Conservation (phyloP, 2,113 vertebrate species). For the Climacteris rufus region DNA sequence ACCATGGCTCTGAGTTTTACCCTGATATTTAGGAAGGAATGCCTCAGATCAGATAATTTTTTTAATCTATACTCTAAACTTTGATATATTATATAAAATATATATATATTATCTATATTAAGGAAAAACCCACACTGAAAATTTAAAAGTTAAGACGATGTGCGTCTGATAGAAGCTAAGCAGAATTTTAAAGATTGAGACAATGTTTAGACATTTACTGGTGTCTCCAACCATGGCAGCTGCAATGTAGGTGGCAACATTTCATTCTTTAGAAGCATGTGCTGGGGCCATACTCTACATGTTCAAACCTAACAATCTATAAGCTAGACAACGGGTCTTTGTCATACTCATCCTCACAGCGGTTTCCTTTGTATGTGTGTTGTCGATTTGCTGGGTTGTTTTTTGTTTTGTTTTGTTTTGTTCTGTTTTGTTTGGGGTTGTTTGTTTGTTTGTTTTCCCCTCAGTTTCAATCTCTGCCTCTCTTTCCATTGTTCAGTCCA, state of each 20-base stretch:
- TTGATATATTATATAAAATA: slow-evolving; percentile 82
- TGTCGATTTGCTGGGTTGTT: background rate
- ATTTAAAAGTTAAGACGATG: slow-evolving; percentile 65
- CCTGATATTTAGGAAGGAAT: slow-evolving; percentile 78
- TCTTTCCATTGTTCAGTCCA: slow-evolving; percentile 14
- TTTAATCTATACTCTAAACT: slow-evolving; percentile 80
- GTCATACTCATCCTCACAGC: slow-evolving; percentile 49
- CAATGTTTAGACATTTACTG: slow-evolving; percentile 56
- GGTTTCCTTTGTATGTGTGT: slow-evolving; percentile 26
- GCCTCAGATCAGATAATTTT: slow-evolving; percentile 71
- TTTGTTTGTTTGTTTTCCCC: background rate
- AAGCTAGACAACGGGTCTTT: slow-evolving; percentile 73
- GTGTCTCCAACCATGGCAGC: slow-evolving; percentile 73
- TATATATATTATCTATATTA: slow-evolving; percentile 71
- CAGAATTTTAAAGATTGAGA: slow-evolving; percentile 71
- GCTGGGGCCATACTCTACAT: slow-evolving; percentile 68
- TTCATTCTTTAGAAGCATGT: slow-evolving; percentile 67
- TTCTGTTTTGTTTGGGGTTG: background rate
- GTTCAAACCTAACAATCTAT: slow-evolving; percentile 53
- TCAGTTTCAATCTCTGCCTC: slow-evolving; percentile 38
- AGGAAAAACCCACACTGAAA: slow-evolving; percentile 78
- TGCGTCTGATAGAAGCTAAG: slow-evolving; percentile 70
- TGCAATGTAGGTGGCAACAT: slow-evolving; percentile 67
- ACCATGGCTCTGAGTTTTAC: slow-evolving; percentile 85
- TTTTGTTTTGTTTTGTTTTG: background rate